Evolutionary conservation across 2,113 vertebrate genomes (phyloP), one percentile per base, ranked within the genome.

Genomic region (Dasypus novemcinctus): DNA sequence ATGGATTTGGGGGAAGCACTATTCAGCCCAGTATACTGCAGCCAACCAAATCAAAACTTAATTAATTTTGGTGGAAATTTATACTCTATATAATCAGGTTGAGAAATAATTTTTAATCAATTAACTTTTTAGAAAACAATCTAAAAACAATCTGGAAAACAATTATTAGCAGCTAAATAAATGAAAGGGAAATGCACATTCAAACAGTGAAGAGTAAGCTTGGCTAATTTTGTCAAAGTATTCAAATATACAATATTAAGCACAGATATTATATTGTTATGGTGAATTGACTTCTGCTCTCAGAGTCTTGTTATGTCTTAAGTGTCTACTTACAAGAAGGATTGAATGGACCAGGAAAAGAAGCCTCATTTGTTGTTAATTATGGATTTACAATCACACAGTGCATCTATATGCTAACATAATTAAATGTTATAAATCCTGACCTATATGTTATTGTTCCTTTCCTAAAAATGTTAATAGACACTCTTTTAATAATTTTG

Each of bases 361-460:
- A 83, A 96, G 81, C 49, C 57, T 49, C 93, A 96, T 97, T 97
- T 97, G 33, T 90, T 84, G 66, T 93, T 91, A 93, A 97, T 76
- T 95, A 64, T 72, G 38, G 43, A 79, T 96, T 97, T 91, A 96
- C 92, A 93, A 94, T 92, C 83, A 96, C 68, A 94, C 82, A 97
- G 49, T 69, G 18, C 6, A 96, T 92, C 90, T 29, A 86, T 90
- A 97, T 97, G 33, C 69, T 91, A 82, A 94, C 0, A 0, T 96
- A 97, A 97, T 96, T 97, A 97, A 98, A 97, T 95, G 7, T 17
- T 17, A 49, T 83, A 83, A 96, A 81, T 69, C 1, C 64, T 38
- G 52, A 36, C 31, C 52, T 52, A 41, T 61, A 7, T 18, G 41
- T 25, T 57, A 82, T 21, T 94, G 90, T 93, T 1, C 9, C 66